Base-by-base conservation (phyloP, 2,113 vertebrate species). In the Tachuris rubrigastra region DNA sequence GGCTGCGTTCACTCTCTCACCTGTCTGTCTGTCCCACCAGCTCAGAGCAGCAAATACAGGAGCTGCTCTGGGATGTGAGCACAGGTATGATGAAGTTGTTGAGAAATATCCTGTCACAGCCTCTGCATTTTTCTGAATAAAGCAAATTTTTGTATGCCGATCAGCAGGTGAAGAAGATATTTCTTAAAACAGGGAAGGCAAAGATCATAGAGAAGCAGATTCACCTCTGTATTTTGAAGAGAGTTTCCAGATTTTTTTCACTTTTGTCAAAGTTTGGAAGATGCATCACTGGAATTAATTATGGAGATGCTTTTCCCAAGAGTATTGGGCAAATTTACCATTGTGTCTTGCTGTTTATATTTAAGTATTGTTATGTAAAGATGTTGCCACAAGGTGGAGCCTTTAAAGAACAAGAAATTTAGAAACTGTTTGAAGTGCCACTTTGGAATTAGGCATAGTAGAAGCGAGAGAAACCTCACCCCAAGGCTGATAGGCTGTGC, bases 371-470 rank as follows among this genome's bases (percentile, higher is more conserved):
- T 53, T 66, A 31, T n/a, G 12, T 39, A 44, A 58, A 67, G 62
- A 41, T 67, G 9, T n/a, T 90, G 72, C 95, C 96, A 88, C 92
- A 72, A 86, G 95, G 52, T 95, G 96, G 95, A 92, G 95, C 72
- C 50, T 93, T 93, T 60, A 67, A 90, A 80, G 75, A 86, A 65
- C 35, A 39, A 71, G 79, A 92, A 80, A 56, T 65, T 41, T 41
- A 39, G 33, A 33, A 77, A 82, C 41, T 5, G 10, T 35, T 62
- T 83, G 5, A 41, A 28, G 21, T 2, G 0, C 14, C 18, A 12
- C 44, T 79, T 37, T 68, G 63, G 50, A 89, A 55, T 86, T 75
- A 59, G 31, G 39, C 42, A 16, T 67, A 73, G n/a, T 20, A 47
- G n/a, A 47, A 68, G 39, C 41, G 44, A 50, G 23, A 59, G 19